Base-by-base conservation (phyloP, 2,888 invertebrate genomes). In the Parnassius smintheus region DNA sequence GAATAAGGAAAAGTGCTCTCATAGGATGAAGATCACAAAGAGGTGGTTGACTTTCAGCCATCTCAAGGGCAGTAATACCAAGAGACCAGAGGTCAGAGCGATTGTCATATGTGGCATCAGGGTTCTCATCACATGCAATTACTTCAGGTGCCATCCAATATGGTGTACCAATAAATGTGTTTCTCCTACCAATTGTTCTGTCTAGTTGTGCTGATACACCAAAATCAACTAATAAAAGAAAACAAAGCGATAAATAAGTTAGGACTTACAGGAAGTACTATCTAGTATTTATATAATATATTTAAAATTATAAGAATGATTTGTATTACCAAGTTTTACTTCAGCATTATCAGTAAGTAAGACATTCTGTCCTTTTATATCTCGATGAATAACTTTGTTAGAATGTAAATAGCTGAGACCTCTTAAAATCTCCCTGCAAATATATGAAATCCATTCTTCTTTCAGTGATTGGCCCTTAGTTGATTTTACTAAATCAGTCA, bases 131-230 rank as follows among this genome's bases (percentile, higher is more conserved):
- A 90, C 99, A 99, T 62, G 99, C 99, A 80, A 99, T 99, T 56
- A 99, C 99, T 93, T 99, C 99, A 2, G 99, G 99, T 50, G 99
- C 99, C 99, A 99, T 99, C 98, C 98, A 98, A 85, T 98, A 98
- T 9, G 98, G 98, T 18, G 98, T 98, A 70, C 99, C 99, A 78
- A 99, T 99, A 85, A 99, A 99, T 54, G 99, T 99, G 91, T 99
- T 99, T 80, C 99, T 94, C 75, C 99, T 94, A 67, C 99, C 99
- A 87, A 99, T 99, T 71, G 99, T 99, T 80, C 99, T 95, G 92
- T 99, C 99, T 82, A 99, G 92, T 91, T 99, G 99, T 70, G 99
- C 99, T 70, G 98, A 98, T 65, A 99, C 99, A 81, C 99, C 99
- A 92, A 99, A 99, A 92, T 99, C 99, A 80, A 99, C 99, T 96